These are phyloP conservation scores for Strongylocentrotus purpuratus DNA, from an alignment of 35 echinoderm and acorn worm species.

Conservation along the genomic window DNA sequence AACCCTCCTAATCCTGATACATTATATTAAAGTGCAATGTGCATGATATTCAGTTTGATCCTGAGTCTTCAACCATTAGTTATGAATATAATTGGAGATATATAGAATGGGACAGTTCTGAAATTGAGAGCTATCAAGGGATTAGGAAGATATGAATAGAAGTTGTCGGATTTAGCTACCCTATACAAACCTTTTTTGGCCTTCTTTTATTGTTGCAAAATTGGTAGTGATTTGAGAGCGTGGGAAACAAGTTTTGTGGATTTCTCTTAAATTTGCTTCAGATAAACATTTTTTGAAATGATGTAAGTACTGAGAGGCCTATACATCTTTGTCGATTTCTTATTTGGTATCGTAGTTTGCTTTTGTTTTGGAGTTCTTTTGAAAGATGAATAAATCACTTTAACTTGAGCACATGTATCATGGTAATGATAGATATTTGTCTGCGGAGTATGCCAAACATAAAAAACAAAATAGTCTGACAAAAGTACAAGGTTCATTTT, in stretches of 20 bases:
- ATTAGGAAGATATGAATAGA: not conserved
- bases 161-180: not conserved
- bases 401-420: too few relatives aligned
- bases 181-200: not conserved
- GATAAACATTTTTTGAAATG: not conserved
- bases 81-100: not conserved
- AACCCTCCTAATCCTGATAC: not conserved
- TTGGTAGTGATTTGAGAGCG: not conserved
- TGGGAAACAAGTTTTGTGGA: not conserved
- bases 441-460: too few relatives aligned
- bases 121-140: not conserved
- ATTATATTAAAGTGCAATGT: not conserved
- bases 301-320: too few relatives aligned
- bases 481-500: too few relatives aligned
- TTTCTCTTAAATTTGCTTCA: not conserved
- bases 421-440: too few relatives aligned
- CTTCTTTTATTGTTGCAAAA: not conserved
- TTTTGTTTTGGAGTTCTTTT: too few relatives aligned
- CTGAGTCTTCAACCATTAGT: not conserved
- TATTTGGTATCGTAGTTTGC: too few relatives aligned
- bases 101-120: not conserved
- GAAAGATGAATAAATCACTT: too few relatives aligned
- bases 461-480: too few relatives aligned
- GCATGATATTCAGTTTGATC: not conserved
- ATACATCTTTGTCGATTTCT: too few relatives aligned